Evolutionary conservation across 2,113 vertebrate species (phyloP), one percentile per base, ranked within the genome.

Genomic region (Turdus rufiventris): DNA sequence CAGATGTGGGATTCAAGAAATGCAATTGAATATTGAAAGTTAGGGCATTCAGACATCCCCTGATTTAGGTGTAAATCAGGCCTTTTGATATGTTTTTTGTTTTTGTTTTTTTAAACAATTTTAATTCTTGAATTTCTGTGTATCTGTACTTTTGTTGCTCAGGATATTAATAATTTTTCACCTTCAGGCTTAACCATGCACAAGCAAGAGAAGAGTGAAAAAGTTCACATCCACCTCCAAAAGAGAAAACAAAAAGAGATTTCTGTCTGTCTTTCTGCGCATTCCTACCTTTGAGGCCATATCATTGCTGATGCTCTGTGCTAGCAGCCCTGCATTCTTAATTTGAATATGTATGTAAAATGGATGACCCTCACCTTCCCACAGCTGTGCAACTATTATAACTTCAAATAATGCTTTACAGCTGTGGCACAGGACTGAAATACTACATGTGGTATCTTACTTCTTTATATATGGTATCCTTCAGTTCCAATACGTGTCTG

Each of bases 281-380:
- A 89, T 96, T 87, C 85, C 79, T 96, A 51, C 87, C 79, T 95
- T 95, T 94, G 91, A 96, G 97, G 75, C 90, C 65, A 9, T 88
- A 91, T 91, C 58, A 71, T 81, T 84, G 71, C 70, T 85, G 89
- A 95, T 93, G 66, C 62, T 96, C 75, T 96, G 65, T 94, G 96
- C 96, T 96, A 97, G 94, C 87, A 97, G 58, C 74, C 84, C 87
- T 66, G 76, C 85, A 85, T 95, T 96, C 96, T 94, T 96, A 97
- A 97, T 98, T 98, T 97, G 96, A 98, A 97, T 96, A 97, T 88
- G 76, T 95, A 97, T 91, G 85, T 94, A 95, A 95, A 97, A 95
- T 95, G 80, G 83, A 92, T 94, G 96, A 94, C 94, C 91, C 94
- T 91, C 90, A 93, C 88, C 93, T 97, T 96, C 89, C 56, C 80